phyloP scores from a whole-genome alignment of 2,797 vertebrate species.

The Rhincodon typus region DNA sequence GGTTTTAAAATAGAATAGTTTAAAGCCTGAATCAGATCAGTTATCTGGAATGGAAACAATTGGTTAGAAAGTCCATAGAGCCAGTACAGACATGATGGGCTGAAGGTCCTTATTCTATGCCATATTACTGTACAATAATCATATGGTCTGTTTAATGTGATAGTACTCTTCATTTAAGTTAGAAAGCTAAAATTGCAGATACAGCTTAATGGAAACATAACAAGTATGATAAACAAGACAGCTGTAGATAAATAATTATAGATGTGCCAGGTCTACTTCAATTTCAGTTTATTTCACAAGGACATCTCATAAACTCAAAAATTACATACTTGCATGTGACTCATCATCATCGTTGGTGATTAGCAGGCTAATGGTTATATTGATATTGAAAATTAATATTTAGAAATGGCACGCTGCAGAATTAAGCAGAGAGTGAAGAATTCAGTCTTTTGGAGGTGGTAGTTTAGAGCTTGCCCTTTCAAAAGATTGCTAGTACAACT shows the following conservation, averaged over 20 bases:
- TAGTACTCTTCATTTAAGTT: neutral
- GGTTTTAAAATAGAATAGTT: too few species aligned
- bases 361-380: neutral
- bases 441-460: neutral
- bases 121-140: neutral
- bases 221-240: neutral
- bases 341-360: neutral
- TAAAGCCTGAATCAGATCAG: too few species aligned
- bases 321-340: neutral
- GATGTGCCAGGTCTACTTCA: neutral
- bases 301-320: neutral
- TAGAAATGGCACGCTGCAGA: slow-evolving; percentile 1
- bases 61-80: neutral
- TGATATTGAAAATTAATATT: slow-evolving; percentile 21
- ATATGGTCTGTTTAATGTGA: neutral
- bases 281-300: neutral
- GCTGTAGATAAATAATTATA: neutral
- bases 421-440: too few species aligned
- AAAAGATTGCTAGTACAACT: neutral
- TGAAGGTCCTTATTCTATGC: neutral
- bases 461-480: neutral
- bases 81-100: neutral
- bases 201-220: neutral
- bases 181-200: neutral
- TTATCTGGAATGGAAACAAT: neutral